Evolutionary conservation across 2,113 vertebrate species (phyloP).

Genomic region (Coryphaenoides rupestris): DNA sequence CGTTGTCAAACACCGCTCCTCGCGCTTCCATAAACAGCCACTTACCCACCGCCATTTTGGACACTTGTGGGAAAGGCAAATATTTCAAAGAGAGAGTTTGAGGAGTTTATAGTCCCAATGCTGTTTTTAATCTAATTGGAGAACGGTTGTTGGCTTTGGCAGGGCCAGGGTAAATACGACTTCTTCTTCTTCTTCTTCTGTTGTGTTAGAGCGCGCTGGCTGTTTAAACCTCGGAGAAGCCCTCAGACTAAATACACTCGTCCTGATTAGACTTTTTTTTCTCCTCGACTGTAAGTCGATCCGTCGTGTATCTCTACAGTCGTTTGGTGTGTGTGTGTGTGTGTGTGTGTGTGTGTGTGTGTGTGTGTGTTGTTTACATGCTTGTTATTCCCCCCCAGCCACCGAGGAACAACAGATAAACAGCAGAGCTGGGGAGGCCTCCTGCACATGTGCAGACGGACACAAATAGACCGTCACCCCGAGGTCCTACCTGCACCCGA

Average conservation of each 20-base stretch:
- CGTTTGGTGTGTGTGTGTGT: neutral
- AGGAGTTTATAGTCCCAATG: slow-evolving; percentile 32
- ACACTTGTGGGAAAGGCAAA: slow-evolving; percentile 24
- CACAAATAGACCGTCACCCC: too few relatives aligned
- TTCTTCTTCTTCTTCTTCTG: slow-evolving; percentile 43
- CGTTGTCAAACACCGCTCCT: slow-evolving; percentile 11
- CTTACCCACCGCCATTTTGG: slow-evolving; percentile 2
- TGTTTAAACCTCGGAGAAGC: slow-evolving; percentile 30
- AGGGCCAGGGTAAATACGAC: slow-evolving; percentile 48
- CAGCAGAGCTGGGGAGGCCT: too few relatives aligned
- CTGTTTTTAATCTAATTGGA: slow-evolving; percentile 41
- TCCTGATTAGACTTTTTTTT: slow-evolving; percentile 12
- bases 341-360: slow-evolving; percentile 15
- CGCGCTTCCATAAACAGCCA: neutral
- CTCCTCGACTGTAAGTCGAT: slow-evolving; percentile 27
- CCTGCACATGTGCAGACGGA: too few relatives aligned
- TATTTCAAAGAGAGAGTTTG: slow-evolving; percentile 31
- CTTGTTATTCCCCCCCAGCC: too few relatives aligned
- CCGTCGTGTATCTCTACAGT: neutral
- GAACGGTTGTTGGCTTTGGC: slow-evolving; percentile 51
- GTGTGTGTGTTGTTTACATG: too few relatives aligned
- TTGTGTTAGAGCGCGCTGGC: slow-evolving; percentile 55
- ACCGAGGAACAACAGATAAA: too few relatives aligned
- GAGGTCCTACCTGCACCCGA: too few relatives aligned
- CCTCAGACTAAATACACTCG: slow-evolving; percentile 50